Evolutionary conservation across 2,797 vertebrate species (phyloP).

Genomic region (Melanotaenia maccullochi): DNA sequence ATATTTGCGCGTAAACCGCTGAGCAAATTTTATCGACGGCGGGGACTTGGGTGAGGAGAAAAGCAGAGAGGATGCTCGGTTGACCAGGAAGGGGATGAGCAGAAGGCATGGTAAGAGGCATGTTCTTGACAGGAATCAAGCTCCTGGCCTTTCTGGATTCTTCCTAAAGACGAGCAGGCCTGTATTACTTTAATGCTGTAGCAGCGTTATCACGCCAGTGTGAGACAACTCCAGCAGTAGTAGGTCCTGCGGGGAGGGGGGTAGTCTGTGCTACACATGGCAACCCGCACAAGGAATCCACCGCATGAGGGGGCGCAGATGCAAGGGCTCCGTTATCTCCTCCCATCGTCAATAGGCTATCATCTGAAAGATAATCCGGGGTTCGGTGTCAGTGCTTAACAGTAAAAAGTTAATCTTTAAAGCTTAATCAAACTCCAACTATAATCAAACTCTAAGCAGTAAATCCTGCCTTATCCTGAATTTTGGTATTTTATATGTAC

Average conservation of each 20-base stretch:
- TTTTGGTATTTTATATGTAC: background rate
- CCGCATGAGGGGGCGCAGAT: conserved; percentile 50
- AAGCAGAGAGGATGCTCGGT: conserved; percentile 50
- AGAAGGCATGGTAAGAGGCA: conserved; percentile 65
- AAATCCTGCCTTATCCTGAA: background rate
- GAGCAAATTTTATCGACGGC: conserved; percentile 21
- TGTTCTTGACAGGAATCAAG: background rate
- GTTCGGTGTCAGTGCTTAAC: background rate
- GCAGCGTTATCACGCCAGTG: background rate
- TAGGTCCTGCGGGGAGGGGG: conserved; percentile 13
- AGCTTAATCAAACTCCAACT: background rate
- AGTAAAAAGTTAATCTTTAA: background rate
- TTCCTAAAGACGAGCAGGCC: background rate
- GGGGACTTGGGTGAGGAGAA: conserved; percentile 22
- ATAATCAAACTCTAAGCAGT: background rate
- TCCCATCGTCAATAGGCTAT: conserved; percentile 5
- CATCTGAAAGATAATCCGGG: conserved; percentile 26
- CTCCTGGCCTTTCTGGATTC: background rate
- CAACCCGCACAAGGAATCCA: conserved; percentile 34
- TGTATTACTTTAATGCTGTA: background rate
- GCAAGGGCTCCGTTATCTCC: conserved; percentile 30
- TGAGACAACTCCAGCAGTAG: conserved; percentile 9
- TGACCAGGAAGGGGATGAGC: conserved; percentile 59
- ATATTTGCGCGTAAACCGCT: conserved; percentile 12
- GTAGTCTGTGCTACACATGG: conserved; percentile 51